A percentile compares a stretch with the other conserved stretches of the same genome.
Evolutionary conservation across 2,888 invertebrate genomes (phyloP).

Genomic region (Drosophila emarginata): DNA sequence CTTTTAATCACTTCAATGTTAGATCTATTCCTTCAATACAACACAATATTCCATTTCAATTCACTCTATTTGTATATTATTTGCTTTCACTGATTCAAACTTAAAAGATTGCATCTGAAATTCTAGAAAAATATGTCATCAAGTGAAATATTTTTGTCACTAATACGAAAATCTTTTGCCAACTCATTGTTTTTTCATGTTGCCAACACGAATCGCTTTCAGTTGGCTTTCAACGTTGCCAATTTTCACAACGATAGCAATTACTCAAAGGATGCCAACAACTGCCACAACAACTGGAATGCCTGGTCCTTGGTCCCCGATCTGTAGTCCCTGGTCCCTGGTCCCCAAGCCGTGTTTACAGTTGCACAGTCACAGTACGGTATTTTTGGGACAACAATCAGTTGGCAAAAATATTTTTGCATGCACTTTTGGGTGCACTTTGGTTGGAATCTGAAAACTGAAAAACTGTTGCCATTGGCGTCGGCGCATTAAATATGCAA

Average conservation of each 20-base stretch:
- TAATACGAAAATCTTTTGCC: neutral
- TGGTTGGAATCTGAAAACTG: slow-evolving; percentile 37
- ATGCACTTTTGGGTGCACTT: slow-evolving; percentile 69
- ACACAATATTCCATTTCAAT: too few relatives aligned
- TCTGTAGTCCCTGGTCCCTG: slow-evolving; percentile 9
- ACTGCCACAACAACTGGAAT: slow-evolving; percentile 20
- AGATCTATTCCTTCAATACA: too few relatives aligned
- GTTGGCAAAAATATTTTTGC: slow-evolving; percentile 73
- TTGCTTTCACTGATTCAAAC: neutral
- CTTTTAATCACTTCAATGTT: too few relatives aligned
- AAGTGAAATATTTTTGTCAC: neutral
- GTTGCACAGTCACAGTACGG: slow-evolving; percentile 33
- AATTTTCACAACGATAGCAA: slow-evolving; percentile 52
- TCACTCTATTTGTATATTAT: too few relatives aligned
- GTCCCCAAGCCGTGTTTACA: slow-evolving; percentile 38
- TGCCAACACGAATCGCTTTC: slow-evolving; percentile 18
- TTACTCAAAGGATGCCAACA: slow-evolving; percentile 54
- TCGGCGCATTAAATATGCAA: slow-evolving; percentile 64
- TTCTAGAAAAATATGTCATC: neutral
- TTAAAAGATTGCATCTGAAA: neutral
- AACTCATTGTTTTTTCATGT: slow-evolving; percentile 1
- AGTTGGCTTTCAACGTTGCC: slow-evolving; percentile 48
- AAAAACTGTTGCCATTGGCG: slow-evolving; percentile 27
- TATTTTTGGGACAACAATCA: slow-evolving; percentile 51
- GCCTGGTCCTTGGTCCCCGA: slow-evolving; percentile 10